Evolutionary conservation across 2,113 vertebrate species (phyloP).

Genomic region (Cynoglossus semilaevis): DNA sequence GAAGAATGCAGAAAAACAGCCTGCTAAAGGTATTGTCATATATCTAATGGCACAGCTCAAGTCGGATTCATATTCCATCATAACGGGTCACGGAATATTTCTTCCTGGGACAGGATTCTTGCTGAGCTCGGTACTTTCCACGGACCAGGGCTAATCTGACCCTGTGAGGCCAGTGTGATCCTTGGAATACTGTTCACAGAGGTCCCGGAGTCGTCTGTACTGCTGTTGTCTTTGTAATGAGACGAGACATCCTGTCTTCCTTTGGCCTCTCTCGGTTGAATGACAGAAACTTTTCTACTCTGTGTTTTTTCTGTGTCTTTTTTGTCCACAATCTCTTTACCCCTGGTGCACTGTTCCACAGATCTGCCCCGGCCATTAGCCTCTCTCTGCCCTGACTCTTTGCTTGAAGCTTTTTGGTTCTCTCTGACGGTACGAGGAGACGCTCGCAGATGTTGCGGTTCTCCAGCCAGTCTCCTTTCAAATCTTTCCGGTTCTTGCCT

Average conservation of each 20-base stretch:
- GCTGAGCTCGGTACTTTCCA: conserved; percentile 85
- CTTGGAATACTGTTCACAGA: conserved; percentile 47
- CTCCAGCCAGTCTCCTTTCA: conserved; percentile 22
- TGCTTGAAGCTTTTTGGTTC: conserved; percentile 31
- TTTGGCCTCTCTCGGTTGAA: conserved; percentile 27
- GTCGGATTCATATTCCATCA: conserved; percentile 27
- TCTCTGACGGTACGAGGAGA: conserved; percentile 17
- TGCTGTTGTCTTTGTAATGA: conserved; percentile 37
- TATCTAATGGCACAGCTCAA: conserved; percentile 15
- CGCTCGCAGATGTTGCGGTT: conserved; percentile 15
- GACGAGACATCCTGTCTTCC: conserved; percentile 7
- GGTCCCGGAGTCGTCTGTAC: conserved; percentile 18
- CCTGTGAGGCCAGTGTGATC: conserved; percentile 65
- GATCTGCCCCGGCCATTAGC: conserved; percentile 22
- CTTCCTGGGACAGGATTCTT: conserved; percentile 75
- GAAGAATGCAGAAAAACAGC: conserved; percentile 62
- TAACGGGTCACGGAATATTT: conserved; percentile 67
- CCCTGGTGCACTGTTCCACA: conserved; percentile 14
- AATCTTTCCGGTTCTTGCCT: conserved; percentile 33
- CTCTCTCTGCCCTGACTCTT: conserved; percentile 47
- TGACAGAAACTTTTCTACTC: conserved; percentile 29
- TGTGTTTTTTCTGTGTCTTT: conserved; percentile 31
- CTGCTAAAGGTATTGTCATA: conserved; percentile 18
- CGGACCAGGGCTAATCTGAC: conserved; percentile 78
- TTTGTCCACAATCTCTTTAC: conserved; percentile 23